Conservation (phyloP, 2,113 vertebrate genomes). For the Junco hyemalis region DNA sequence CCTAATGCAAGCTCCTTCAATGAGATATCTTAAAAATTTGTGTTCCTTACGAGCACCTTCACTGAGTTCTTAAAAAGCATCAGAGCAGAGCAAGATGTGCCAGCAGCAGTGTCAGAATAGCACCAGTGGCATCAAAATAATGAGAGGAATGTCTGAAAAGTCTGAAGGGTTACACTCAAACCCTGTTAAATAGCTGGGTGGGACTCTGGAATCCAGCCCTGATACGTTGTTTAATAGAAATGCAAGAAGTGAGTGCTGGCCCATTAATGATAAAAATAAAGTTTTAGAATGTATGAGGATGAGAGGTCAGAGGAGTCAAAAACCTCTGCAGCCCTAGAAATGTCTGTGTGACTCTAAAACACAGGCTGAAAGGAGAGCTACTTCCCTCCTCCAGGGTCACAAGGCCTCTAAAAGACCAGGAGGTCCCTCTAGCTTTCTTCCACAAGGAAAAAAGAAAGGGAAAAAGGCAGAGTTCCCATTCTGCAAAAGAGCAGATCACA, state of each 20-base stretch:
- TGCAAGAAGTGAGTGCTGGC: neutral
- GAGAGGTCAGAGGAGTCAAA: neutral
- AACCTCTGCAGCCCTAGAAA: neutral
- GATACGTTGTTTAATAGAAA: neutral
- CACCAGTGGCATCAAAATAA: neutral
- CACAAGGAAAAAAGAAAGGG: neutral
- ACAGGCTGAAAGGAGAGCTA: neutral
- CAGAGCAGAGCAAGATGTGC: neutral
- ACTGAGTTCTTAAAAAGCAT: neutral
- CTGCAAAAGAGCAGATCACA: neutral
- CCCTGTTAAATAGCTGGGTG: neutral
- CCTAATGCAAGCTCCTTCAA: neutral
- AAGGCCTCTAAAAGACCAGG: neutral
- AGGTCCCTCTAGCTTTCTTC: neutral
- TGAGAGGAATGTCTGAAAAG: neutral
- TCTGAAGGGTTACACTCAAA: neutral
- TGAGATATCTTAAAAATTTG: neutral
- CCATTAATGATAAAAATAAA: neutral
- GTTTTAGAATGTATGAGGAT: neutral
- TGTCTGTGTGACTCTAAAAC: neutral
- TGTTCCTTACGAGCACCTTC: neutral
- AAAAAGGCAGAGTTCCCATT: neutral
- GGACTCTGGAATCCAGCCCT: neutral
- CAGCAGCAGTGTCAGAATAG: neutral
- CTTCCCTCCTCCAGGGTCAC: neutral